These are phyloP conservation scores for Lipophrys pholis DNA, from an alignment of 2,113 vertebrate species.

Conservation along the genomic window DNA sequence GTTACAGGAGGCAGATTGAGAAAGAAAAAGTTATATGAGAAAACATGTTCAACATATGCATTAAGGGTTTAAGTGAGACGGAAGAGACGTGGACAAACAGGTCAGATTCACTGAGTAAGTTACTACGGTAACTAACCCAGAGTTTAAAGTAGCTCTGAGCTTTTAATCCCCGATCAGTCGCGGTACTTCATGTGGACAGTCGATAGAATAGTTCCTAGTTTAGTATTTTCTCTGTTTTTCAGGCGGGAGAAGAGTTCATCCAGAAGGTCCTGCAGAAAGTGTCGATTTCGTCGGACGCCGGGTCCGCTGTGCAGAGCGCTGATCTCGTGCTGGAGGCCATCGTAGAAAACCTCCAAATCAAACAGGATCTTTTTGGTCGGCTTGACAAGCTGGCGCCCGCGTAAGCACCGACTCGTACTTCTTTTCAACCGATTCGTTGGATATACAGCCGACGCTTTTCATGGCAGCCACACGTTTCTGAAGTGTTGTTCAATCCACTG, in stretches of 20 bases:
- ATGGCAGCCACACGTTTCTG: background rate
- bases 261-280: conserved; percentile 89
- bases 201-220: too few species aligned
- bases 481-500: background rate
- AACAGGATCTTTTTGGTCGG: conserved; percentile 89
- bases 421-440: background rate
- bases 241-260: conserved; percentile 91
- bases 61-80: background rate
- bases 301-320: conserved; percentile 83
- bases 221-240: conserved; percentile 24
- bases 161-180: too few species aligned
- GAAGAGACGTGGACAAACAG: too few species aligned
- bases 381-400: conserved; percentile 93
- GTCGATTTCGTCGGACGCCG: conserved; percentile 86
- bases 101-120: too few species aligned
- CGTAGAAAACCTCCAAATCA: conserved; percentile 91
- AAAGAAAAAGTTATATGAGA: too few species aligned
- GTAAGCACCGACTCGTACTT: conserved; percentile 77
- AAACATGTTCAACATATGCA: too few species aligned
- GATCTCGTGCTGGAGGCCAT: conserved; percentile 97
- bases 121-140: too few species aligned
- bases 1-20: too few species aligned
- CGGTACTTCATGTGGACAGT: too few species aligned
- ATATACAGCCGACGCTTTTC: background rate
- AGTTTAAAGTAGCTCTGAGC: too few species aligned